Base-by-base conservation (phyloP, 2,797 vertebrate species). In the Parauchenoglanis punctatus region DNA sequence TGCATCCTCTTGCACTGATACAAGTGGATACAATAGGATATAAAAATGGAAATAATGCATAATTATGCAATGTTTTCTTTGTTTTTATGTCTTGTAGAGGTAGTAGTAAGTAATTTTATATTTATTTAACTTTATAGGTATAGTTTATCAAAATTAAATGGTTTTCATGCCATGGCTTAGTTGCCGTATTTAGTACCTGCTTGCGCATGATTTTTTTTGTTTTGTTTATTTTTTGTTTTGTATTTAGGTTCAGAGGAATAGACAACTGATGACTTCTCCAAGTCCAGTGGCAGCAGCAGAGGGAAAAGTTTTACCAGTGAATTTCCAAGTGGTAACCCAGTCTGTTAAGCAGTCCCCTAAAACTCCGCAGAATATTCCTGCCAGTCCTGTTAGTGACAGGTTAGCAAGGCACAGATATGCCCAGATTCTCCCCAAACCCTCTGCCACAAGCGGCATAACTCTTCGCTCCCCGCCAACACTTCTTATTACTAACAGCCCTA, bases 321-420 rank as follows among this genome's bases (percentile, higher is more conserved):
- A 99, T 2, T 98, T 99, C 91, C 99, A 99, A 93, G 97, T 99
- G 92, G 98, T 99, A 94, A 97, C 99, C 89, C 98, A 99, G 94
- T 95, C 98, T 92, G 96, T 99, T 91, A 99, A 99, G 92, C 98
- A 99, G 96, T 97, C 97, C 88, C 97, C 98, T 93, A 99, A 99
- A 96, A 97, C 97, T 63, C 97, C 97, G 67, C 98, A 98, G 94
- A 99, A 98, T 0, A 93, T 99, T 91, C 95, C 98, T 0, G 98
- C 97, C 85, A 99, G 99, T 93, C 99, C 99, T 1, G 97, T 98
- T 49, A 97, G 97, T 46, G 99, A 99, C 93, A 97, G 99, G 81
- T 96, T 97, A 93, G 97, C 96, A 52, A 95, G 98, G 85, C 98
- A 98, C 95, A 96, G 99, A 72, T 99, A 99, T 85, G 97, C 96